These are phyloP conservation scores for Helicolenus hilgendorfi DNA, from an alignment of 2,797 vertebrate species.

Conservation along the genomic window DNA sequence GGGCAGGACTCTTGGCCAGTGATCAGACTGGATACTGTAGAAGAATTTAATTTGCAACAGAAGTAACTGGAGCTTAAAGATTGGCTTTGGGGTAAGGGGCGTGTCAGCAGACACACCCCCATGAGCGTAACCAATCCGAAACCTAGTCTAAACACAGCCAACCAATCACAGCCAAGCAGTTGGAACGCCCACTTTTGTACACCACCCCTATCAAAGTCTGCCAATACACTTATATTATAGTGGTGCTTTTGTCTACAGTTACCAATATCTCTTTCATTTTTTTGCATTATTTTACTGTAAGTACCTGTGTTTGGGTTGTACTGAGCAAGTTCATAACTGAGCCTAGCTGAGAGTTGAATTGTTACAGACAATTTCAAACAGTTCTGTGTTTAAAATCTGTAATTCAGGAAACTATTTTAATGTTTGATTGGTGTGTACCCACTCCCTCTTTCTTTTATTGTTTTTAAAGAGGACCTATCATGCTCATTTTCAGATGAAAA, in stretches of 20 bases:
- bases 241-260: background rate
- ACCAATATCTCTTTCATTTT: background rate
- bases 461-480: background rate
- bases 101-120: slow-evolving; percentile 57
- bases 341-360: background rate
- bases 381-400: background rate
- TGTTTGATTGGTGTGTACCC: background rate
- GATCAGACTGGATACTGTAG: background rate
- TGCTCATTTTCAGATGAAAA: background rate
- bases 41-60: background rate
- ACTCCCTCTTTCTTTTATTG: background rate
- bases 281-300: background rate
- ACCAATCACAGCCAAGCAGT: slow-evolving; percentile 37
- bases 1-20: slow-evolving; percentile 8
- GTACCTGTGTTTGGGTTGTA: background rate
- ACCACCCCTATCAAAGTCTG: background rate
- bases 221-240: background rate
- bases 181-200: background rate
- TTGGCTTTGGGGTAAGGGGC: slow-evolving; percentile 3
- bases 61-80: slow-evolving; percentile 21
- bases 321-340: background rate
- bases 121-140: slow-evolving; percentile 44
- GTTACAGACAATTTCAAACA: background rate
- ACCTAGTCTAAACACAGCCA: slow-evolving; percentile 6
- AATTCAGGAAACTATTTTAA: background rate